Base-by-base conservation (phyloP, 2,113 vertebrate genomes). In the Rynchops niger region DNA sequence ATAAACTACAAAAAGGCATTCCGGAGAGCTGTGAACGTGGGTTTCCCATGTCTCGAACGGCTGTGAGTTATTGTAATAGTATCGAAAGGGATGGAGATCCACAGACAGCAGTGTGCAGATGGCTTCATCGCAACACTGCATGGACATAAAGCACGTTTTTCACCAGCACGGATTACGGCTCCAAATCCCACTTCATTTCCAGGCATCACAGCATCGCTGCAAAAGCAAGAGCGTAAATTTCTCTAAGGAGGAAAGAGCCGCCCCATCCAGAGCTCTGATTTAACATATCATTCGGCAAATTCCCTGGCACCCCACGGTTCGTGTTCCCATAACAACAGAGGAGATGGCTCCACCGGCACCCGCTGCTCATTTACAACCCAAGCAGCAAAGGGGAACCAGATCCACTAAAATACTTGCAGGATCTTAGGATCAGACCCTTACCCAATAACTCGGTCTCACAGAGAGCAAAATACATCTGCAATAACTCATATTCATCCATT, bases 281-380 rank as follows among this genome's bases (percentile, higher is more conserved):
- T 82, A n/a, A 30, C 16, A 4, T 3, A 26, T 82, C 76, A 73
- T 34, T 73, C 92, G 66, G 47, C 74, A 88, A 93, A 80, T 70
- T 29, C 43, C 69, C 73, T 25, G 84, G 73, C 61, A 62, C 81
- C 94, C 91, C 62, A 49, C 8, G 5, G 52, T 13, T 34, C 29
- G 7, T 42, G 95, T 90, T 93, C 96, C 96, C 84, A 85, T 69
- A 87, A 82, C 87, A 91, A 74, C 81, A 92, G 83, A 58, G 74
- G 81, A 72, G 88, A 83, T 52, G 52, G 88, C 62, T 93, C 62
- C 49, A 14, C 30, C 0, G 1, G 7, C 74, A 23, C 38, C 0
- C 7, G 2, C 61, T 59, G 40, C 80, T 88, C 84, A 30, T 3
- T 5, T n/a, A 16, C 49, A 78, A 38, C 84, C 71, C 7, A 0